Base-by-base conservation (phyloP, 2,797 vertebrate genomes). In the Threskiornis aethiopicus region DNA sequence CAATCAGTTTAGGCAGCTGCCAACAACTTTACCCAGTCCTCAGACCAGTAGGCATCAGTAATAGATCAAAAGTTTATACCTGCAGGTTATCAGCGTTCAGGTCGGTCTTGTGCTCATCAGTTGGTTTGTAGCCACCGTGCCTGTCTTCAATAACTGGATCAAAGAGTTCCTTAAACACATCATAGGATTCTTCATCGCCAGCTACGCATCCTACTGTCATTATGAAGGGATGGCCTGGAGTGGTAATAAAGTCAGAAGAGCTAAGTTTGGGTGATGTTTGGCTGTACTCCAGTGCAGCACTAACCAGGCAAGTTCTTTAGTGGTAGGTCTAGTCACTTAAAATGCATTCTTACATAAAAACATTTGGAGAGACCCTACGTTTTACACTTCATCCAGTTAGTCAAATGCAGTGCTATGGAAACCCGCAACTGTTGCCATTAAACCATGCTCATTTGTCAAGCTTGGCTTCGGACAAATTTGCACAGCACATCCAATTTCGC, bases 61-160 rank as follows among this genome's bases (percentile, higher is more conserved):
- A 62, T 11, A 37, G 33, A 94, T 79, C 64, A 84, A 26, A 77
- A 61, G 29, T 69, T 25, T 69, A 55, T 98, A 99, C 99, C 99
- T 99, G 98, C 95, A 99, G 98, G 97, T 99, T 98, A 81, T 79
- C 97, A 6, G 99, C 31, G 66, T 99, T 99, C 84, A 99, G 97
- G 97, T 99, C 99, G 0, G 99, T 99, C 98, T 99, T 99, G 98
- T 99, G 99, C 95, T 99, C 98, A 96, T 99, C 99, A n/a, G 98
- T 92, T 80, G 99, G 99, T 96, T 99, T 99, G 98, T 99, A 99
- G 88, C 99, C 99, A 78, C 99, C 99, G 4, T 99, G 99, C 58
- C 99, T 92, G 97, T 99, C 99, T 98, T 99, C 58, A 35, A 99
- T 99, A 92, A 99, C 97, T 10, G 99, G 99, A 97, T 99, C 99